phyloP scores from a whole-genome alignment of 2,888 invertebrate genomes.

The Serrognathus titanus region DNA sequence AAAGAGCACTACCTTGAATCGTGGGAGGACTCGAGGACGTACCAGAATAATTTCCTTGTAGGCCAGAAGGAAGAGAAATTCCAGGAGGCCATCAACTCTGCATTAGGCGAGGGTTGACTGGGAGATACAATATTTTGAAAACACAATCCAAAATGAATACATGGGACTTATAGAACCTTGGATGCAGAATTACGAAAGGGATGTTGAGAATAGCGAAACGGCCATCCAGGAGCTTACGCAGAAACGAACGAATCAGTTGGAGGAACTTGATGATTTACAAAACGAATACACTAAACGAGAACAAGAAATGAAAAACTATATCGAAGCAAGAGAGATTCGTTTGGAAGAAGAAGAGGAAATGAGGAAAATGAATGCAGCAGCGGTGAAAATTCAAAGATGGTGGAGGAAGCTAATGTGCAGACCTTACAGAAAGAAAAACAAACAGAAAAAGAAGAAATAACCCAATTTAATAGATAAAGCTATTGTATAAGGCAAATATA shows the following conservation, averaged over 20 bases:
- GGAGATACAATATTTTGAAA: constrained; percentile 37
- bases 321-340: constrained; percentile 46
- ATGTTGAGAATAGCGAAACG: constrained; percentile 37
- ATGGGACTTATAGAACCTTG: constrained; percentile 34
- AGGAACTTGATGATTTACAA: constrained; percentile 10
- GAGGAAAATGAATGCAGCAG: constrained; percentile 50
- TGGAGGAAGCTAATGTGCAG: constrained; percentile 76
- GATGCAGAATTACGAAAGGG: constrained; percentile 35
- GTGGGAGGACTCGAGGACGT: constrained; percentile 46
- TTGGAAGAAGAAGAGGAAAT: constrained; percentile 41
- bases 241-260: constrained; percentile 35
- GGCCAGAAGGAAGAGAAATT: constrained; percentile 36
- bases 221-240: constrained; percentile 34
- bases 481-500: too few relatives aligned
- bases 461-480: too few relatives aligned
- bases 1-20: constrained; percentile 34
- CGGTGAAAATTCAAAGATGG: constrained; percentile 68
- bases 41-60: constrained; percentile 40
- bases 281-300: constrained; percentile 38
- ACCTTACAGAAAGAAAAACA: constrained; percentile 55
- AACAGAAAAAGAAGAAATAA: constrained; percentile 40
- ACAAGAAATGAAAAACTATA: constrained; percentile 51
- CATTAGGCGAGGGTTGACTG: constrained; percentile 21
- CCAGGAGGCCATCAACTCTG: constrained; percentile 33
- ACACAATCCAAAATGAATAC: constrained; percentile 35